Evolutionary conservation across 2,113 vertebrate species (phyloP).

Genomic region (Trichechus manatus): DNA sequence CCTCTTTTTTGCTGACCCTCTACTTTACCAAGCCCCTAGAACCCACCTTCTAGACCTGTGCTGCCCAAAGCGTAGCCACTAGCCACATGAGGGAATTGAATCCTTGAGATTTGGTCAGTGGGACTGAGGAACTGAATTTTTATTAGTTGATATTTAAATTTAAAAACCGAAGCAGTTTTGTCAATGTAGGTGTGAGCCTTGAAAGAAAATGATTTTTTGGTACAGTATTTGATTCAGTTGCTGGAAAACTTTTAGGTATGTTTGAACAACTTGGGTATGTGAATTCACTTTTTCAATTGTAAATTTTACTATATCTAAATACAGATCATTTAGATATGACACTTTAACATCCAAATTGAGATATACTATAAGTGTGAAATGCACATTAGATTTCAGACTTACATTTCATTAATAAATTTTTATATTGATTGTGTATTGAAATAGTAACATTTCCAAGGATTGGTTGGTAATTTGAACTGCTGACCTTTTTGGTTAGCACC

Average conservation of each 20-base stretch:
- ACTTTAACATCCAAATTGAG: neutral
- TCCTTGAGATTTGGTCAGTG: neutral
- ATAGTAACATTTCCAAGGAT: neutral
- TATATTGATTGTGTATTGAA: constrained; percentile 1
- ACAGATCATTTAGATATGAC: constrained; percentile 40
- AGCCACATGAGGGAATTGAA: neutral
- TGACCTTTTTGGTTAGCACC: no score
- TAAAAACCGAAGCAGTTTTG: constrained; percentile 23
- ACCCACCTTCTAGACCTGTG: neutral
- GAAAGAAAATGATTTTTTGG: neutral
- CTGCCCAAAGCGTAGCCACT: neutral
- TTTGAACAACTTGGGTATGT: neutral
- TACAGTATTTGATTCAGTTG: constrained; percentile 27
- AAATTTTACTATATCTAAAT: constrained; percentile 37
- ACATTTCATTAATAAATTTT: neutral
- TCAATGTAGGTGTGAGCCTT: neutral
- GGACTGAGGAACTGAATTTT: neutral
- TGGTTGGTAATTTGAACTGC: no score
- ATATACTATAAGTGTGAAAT: neutral
- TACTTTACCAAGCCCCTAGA: neutral
- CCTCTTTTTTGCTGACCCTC: neutral
- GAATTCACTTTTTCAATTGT: neutral
- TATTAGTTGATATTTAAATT: constrained; percentile 53
- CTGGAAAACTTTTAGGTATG: neutral
- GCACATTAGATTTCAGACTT: constrained; percentile 14